A percentile compares a stretch with the other conserved stretches of the same genome.
Evolutionary conservation across 1,140 invertebrate genomes (phyloP).

Genomic region (Holotrichia oblita): DNA sequence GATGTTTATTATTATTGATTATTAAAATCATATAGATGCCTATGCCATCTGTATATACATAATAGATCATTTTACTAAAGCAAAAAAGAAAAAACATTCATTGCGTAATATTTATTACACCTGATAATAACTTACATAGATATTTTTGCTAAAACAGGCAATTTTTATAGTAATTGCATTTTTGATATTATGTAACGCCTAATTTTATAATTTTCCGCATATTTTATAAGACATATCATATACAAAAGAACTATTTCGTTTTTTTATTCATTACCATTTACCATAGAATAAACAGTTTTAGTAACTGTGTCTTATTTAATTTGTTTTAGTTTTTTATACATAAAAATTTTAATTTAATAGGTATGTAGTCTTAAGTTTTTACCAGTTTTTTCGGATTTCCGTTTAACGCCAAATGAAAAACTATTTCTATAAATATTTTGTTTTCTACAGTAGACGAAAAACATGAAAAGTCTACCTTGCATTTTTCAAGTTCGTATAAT

Average conservation of each 20-base stretch:
- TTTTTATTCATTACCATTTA: background rate
- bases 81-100: background rate
- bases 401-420: too few relatives aligned
- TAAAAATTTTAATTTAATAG: too few relatives aligned
- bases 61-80: slow-evolving; percentile 22
- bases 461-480: too few relatives aligned
- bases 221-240: slow-evolving; percentile 16
- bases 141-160: slow-evolving; percentile 18
- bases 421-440: too few relatives aligned
- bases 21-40: slow-evolving; percentile 16
- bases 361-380: too few relatives aligned
- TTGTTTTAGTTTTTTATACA: too few relatives aligned
- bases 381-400: background rate
- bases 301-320: too few relatives aligned
- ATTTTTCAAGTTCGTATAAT: too few relatives aligned
- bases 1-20: slow-evolving; percentile 12
- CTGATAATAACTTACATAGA: background rate
- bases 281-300: too few relatives aligned
- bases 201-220: background rate
- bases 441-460: too few relatives aligned
- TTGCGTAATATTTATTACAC: slow-evolving; percentile 11
- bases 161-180: slow-evolving; percentile 29
- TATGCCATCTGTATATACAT: slow-evolving; percentile 22
- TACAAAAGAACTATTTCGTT: background rate
- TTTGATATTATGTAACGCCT: slow-evolving; percentile 15